Conservation (phyloP, 2,113 vertebrate genomes). For the Bettongia penicillata region DNA sequence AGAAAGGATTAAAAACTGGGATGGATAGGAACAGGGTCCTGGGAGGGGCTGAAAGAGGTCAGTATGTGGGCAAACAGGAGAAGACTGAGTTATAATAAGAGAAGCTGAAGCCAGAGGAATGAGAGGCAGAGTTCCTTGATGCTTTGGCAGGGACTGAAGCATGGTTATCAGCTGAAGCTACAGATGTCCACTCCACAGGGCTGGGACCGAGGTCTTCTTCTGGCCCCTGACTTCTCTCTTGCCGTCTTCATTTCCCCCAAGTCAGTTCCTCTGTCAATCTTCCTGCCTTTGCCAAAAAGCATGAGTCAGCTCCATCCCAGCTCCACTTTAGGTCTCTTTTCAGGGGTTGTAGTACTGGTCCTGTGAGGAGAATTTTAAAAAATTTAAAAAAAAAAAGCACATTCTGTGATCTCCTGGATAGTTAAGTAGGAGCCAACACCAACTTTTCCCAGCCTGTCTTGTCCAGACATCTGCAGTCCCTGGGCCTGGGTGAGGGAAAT, state of each 20-base stretch:
- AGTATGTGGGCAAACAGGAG: not conserved
- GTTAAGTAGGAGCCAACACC: rapidly evolving
- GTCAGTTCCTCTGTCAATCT: not conserved
- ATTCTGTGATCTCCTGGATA: not conserved
- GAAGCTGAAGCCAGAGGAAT: not conserved
- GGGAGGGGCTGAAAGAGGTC: not conserved
- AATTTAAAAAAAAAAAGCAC: not conserved
- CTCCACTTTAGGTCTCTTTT: conserved; percentile 39
- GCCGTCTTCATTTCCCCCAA: not conserved
- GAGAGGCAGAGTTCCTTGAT: not conserved
- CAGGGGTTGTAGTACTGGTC: conserved; percentile 59
- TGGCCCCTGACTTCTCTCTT: not conserved
- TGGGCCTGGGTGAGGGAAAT: not conserved
- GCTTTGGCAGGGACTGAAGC: not conserved
- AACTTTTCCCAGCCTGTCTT: not conserved
- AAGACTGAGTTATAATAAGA: not conserved
- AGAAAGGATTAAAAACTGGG: not conserved
- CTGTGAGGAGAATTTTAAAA: conserved; percentile 18
- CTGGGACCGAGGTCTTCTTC: not conserved
- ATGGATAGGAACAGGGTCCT: not conserved
- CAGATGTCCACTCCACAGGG: not conserved
- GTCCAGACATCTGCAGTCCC: not conserved
- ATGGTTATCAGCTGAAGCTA: not conserved
- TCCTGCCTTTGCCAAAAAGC: not conserved
- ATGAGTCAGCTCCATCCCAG: not conserved